A percentile compares a stretch with the other conserved stretches of the same genome.
Evolutionary conservation across 1,140 invertebrate genomes (phyloP).

Genomic region (Ectropis grisescens): DNA sequence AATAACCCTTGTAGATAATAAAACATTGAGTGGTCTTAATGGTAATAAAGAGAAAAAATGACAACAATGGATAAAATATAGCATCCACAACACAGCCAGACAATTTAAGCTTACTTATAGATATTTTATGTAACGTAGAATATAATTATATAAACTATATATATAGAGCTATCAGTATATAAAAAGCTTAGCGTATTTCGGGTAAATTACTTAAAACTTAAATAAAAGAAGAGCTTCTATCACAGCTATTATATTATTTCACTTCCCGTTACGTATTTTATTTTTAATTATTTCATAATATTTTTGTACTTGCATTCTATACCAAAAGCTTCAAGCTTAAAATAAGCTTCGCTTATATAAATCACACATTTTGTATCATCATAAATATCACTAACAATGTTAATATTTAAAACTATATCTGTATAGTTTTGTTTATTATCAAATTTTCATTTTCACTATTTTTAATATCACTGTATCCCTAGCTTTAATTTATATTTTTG

Average conservation of each 20-base stretch:
- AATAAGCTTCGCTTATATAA: constrained; percentile 28
- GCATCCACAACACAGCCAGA: constrained; percentile 34
- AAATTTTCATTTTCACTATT: constrained; percentile 3
- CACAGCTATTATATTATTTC: constrained; percentile 11
- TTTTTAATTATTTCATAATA: constrained; percentile 3
- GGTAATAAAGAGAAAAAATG: constrained; percentile 17
- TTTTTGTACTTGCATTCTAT: constrained; percentile 1
- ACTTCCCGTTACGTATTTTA: no score
- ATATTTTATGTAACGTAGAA: no score
- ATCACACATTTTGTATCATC: constrained; percentile 14
- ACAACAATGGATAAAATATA: constrained; percentile 26
- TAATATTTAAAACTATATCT: no score
- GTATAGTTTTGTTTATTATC: constrained; percentile 2
- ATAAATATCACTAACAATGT: background rate
- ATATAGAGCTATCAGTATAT: constrained; percentile 11
- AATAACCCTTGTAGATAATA: constrained; percentile 14
- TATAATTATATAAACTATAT: no score
- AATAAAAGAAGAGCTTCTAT: constrained; percentile 3
- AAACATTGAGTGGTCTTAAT: constrained; percentile 13
- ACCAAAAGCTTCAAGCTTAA: constrained; percentile 23
- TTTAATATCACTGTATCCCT: constrained; percentile 1
- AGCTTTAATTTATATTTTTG: constrained; percentile 10
- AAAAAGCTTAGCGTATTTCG: constrained; percentile 11
- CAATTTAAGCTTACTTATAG: constrained; percentile 17
- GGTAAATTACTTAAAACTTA: constrained; percentile 2